Percentiles rank a stretch among this genome's conserved stretches.
Conservation (phyloP, 2,113 vertebrate species). For the Glaucomys volans region DNA sequence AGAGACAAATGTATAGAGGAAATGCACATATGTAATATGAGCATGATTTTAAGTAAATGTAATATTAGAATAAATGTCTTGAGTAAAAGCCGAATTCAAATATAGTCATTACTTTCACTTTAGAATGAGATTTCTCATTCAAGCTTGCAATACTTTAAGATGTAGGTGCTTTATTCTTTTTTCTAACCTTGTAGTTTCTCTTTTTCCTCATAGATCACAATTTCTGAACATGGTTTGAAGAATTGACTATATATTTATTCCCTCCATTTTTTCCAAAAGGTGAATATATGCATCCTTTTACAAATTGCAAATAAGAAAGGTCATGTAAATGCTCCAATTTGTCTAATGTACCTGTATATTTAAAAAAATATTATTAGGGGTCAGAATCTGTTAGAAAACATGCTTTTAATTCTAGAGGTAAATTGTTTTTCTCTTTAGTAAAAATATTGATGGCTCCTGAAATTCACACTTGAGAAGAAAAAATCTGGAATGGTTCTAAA, state of each 20-base stretch:
- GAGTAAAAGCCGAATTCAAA: neutral
- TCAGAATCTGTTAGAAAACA: neutral
- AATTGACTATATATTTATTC: constrained; percentile 5
- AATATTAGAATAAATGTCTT: neutral
- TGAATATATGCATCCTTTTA: neutral
- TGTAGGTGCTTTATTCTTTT: neutral
- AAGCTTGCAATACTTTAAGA: neutral
- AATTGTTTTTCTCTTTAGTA: neutral
- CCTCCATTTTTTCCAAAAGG: neutral
- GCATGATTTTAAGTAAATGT: neutral
- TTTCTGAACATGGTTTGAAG: constrained; percentile 9
- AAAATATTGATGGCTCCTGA: neutral
- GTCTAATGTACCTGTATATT: neutral
- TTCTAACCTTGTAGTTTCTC: neutral
- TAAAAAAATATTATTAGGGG: neutral
- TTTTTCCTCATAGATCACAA: neutral
- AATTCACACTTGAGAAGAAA: constrained; percentile 9
- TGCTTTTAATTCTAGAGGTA: neutral
- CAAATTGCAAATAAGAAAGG: neutral
- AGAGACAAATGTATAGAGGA: neutral
- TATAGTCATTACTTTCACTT: neutral
- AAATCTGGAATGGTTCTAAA: neutral
- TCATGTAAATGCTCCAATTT: neutral
- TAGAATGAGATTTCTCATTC: neutral
- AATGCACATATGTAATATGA: neutral